A percentile compares a stretch with the other conserved stretches of the same genome.
phyloP scores from a whole-genome alignment of 2,797 vertebrate species.

The Anas georgica region DNA sequence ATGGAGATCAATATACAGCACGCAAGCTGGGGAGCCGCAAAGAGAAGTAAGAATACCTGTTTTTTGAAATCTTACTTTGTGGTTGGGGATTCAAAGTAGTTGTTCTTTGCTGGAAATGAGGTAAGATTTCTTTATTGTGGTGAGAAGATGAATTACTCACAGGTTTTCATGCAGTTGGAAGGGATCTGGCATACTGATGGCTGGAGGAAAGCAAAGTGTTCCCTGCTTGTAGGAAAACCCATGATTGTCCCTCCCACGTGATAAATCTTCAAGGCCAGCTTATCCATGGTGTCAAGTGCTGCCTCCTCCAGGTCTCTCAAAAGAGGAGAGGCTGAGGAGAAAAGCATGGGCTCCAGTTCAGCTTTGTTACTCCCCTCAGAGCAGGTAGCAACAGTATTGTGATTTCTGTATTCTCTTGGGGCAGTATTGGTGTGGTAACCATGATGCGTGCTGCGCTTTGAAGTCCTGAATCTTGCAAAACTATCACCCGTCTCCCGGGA shows the following conservation, averaged over 20 bases:
- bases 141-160: background rate
- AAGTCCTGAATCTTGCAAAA: background rate
- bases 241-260: background rate
- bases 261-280: background rate
- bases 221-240: background rate
- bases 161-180: background rate
- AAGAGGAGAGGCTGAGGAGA: background rate
- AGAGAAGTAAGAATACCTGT: slow-evolving; percentile 82
- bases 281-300: background rate
- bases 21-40: slow-evolving; percentile 91
- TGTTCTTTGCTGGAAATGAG: background rate
- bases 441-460: background rate
- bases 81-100: background rate
- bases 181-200: background rate
- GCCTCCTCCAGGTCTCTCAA: background rate
- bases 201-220: background rate
- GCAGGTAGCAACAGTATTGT: background rate
- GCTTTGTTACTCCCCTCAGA: background rate
- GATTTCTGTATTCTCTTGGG: background rate
- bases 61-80: background rate
- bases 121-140: background rate
- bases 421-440: background rate
- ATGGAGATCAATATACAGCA: slow-evolving; percentile 92
- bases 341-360: background rate
- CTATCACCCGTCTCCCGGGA: background rate